A percentile compares a stretch with the other conserved stretches of the same genome.
Conservation (phyloP, 2,797 vertebrate genomes). For the Enteromius anoplus region DNA sequence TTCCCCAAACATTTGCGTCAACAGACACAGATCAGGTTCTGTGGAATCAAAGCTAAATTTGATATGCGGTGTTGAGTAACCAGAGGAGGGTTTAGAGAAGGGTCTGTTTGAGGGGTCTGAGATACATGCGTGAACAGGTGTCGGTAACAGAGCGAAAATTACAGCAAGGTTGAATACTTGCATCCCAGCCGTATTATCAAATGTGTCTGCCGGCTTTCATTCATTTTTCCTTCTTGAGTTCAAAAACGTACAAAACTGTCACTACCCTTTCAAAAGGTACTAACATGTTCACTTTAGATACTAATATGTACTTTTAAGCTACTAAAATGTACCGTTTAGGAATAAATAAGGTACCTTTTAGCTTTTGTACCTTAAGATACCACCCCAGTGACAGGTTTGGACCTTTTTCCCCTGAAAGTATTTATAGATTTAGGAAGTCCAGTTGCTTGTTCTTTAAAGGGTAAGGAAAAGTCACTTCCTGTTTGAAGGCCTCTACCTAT, state of each 20-base stretch:
- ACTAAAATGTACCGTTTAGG: neutral
- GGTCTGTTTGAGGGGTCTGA: slow-evolving; percentile 55
- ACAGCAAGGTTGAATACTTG: slow-evolving; percentile 13
- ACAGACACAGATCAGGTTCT: slow-evolving; percentile 44
- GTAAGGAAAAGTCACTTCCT: slow-evolving; percentile 13
- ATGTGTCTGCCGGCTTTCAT: neutral
- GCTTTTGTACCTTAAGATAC: neutral
- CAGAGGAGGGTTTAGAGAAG: slow-evolving; percentile 49
- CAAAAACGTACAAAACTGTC: neutral
- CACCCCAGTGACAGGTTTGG: neutral
- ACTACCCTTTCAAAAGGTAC: neutral
- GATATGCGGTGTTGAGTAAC: slow-evolving; percentile 52
- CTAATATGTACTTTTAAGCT: neutral
- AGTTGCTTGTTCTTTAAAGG: slow-evolving; percentile 7
- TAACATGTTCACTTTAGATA: neutral
- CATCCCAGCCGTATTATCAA: neutral
- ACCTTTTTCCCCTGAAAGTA: neutral
- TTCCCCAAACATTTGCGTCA: slow-evolving; percentile 52
- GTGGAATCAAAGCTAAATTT: slow-evolving; percentile 51
- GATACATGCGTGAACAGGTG: slow-evolving; percentile 56
- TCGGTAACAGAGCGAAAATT: slow-evolving; percentile 9
- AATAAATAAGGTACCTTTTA: neutral
- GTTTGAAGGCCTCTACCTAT: neutral
- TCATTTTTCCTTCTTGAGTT: neutral
- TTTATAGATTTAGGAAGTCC: neutral